phyloP scores from a whole-genome alignment of 2,888 invertebrate species.

The Hemistola chrysoprasaria region DNA sequence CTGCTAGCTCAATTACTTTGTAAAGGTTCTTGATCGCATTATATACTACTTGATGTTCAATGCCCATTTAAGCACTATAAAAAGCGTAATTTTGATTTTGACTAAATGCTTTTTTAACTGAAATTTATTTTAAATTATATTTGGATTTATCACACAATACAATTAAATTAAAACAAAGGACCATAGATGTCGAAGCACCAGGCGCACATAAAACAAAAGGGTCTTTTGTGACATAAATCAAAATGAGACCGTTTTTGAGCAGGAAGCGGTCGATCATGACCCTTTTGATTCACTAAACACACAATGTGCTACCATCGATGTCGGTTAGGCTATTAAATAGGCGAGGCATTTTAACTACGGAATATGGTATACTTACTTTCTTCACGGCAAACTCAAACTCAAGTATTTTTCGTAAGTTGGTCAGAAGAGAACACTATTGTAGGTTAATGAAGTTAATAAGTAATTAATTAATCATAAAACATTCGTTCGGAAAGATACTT shows the following conservation, averaged over 20 bases:
- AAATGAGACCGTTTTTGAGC: slow-evolving; percentile 60
- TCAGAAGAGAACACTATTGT: background rate
- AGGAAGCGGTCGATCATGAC: slow-evolving; percentile 78
- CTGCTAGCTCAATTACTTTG: slow-evolving; percentile 23
- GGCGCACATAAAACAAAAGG: slow-evolving; percentile 54
- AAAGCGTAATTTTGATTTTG: too few relatives aligned
- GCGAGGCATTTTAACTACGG: too few relatives aligned
- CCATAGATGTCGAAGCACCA: slow-evolving; percentile 42
- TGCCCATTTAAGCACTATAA: too few relatives aligned
- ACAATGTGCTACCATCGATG: slow-evolving; percentile 44
- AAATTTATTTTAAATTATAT: too few relatives aligned
- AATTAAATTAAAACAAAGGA: slow-evolving; percentile 47
- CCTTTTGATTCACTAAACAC: slow-evolving; percentile 50
- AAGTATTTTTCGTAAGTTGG: too few relatives aligned
- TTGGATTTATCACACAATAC: slow-evolving; percentile 4
- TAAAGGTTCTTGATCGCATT: too few relatives aligned
- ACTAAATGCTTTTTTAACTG: too few relatives aligned
- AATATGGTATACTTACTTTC: too few relatives aligned
- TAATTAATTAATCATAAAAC: too few relatives aligned
- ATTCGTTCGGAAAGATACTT: too few relatives aligned
- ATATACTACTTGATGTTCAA: too few relatives aligned
- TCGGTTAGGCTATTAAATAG: slow-evolving; percentile 30
- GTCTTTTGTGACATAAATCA: slow-evolving; percentile 54
- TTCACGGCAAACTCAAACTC: too few relatives aligned
- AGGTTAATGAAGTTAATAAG: slow-evolving; percentile 6